A percentile compares a stretch with the other conserved stretches of the same genome.
These are phyloP conservation scores for Diogma glabrata DNA, from an alignment of 2,888 invertebrate species.

Conservation along the genomic window DNA sequence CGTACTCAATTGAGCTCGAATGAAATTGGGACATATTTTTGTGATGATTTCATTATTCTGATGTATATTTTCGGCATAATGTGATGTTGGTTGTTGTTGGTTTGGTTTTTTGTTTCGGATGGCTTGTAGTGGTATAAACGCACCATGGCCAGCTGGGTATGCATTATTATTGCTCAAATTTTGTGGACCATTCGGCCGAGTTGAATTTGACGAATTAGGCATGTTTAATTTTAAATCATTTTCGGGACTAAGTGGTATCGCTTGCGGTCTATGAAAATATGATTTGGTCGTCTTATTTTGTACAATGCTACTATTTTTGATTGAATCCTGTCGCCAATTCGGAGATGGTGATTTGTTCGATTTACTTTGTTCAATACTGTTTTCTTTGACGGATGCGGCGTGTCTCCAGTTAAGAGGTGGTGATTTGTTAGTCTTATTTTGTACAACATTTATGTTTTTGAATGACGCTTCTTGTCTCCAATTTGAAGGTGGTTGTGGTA, in stretches of 20 bases:
- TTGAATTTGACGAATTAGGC: not conserved
- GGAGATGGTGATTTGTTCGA: not conserved
- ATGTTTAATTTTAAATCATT: slow-evolving; percentile 4
- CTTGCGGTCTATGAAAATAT: slow-evolving; percentile 6
- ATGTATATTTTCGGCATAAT: not conserved
- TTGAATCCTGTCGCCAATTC: not conserved
- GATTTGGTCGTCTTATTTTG: not conserved
- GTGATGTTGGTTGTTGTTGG: not conserved
- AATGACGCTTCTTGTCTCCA: slow-evolving; percentile 12
- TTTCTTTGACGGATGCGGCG: not conserved
- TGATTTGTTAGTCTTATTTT: too few relatives aligned
- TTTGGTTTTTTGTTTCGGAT: slow-evolving; percentile 30
- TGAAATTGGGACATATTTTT: too few relatives aligned
- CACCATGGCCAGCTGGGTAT: slow-evolving; percentile 25
- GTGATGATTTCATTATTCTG: not conserved
- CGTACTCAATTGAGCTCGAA: too few relatives aligned
- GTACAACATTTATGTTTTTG: not conserved
- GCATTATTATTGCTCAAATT: slow-evolving; percentile 20
- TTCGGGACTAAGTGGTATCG: slow-evolving; percentile 2
- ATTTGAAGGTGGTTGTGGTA: slow-evolving; percentile 17
- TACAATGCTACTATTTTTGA: not conserved
- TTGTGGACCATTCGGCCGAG: slow-evolving; percentile 17
- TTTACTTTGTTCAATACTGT: not conserved
- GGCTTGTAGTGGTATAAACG: slow-evolving; percentile 45
- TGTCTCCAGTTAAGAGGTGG: too few relatives aligned